Base-by-base conservation (phyloP, 1,140 invertebrate species). In the Drosophila bocqueti region DNA sequence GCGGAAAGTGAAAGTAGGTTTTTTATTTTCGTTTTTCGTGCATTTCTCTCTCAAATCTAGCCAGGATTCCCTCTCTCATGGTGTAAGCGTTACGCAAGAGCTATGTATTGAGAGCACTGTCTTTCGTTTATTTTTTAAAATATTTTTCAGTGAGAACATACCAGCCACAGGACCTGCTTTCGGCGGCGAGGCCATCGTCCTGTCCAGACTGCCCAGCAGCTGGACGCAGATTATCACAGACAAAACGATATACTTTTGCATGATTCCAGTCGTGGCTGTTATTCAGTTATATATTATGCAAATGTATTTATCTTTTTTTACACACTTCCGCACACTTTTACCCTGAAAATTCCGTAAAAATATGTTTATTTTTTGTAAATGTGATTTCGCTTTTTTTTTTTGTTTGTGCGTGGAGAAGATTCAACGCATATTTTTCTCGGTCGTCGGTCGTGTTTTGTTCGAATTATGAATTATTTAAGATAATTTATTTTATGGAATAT, bases 211-310 rank as follows among this genome's bases (percentile, higher is more conserved):
- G 76, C 84, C 69, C 9, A 91, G 59, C 79, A 92, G 73, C 59
- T 92, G 91, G 61, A 92, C 5, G 58, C 63, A 69, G 59, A 92
- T 64, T 92, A 92, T 92, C 91, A 92, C 91, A 92, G 91, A 79
- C 61, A 92, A 74, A 74, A 91, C 42, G 10, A 90, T 60, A 83
- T 83, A 92, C 67, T 91, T 90, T 81, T 92, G 87, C 91, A 92
- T 92, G 58, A 68, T 91, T 46, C 29, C 18, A 40, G 76, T 40
- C 55, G 40, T 47, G 69, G 21, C 26, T 55, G 16, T 42, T 73
- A 55, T 38, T 38, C 40, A 43, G 21, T 55, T 47, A 63, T 73
- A n/a, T 73, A 46, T 62, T 59, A 49, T 58, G 21, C 45, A 62
- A 63, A 72, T 31, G 47, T 82, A 50, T 47, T 78, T 60, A 42